Conservation (phyloP, 2,888 invertebrate genomes). For the Dasypolia templi region DNA sequence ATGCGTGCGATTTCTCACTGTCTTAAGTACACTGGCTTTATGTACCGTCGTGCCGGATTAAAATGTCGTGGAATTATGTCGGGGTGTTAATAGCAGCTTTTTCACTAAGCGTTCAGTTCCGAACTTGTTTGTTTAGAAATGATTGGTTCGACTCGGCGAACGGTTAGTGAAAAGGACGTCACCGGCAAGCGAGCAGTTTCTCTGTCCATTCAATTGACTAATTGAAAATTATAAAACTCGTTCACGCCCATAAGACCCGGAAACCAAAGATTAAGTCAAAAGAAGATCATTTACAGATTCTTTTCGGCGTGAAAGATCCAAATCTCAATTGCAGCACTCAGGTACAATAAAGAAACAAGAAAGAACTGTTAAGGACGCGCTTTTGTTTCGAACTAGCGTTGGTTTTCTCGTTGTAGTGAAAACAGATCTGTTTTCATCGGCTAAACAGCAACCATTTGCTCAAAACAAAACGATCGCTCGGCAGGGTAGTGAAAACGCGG, state of each 20-base stretch:
- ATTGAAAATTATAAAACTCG: background rate
- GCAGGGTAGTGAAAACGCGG: too few species aligned
- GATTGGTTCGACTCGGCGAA: background rate
- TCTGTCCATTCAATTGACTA: background rate
- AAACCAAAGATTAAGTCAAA: too few species aligned
- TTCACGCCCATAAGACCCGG: background rate
- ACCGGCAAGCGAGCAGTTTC: background rate
- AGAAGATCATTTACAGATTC: too few species aligned
- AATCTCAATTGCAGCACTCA: too few species aligned
- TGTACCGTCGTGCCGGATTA: conserved; percentile 32
- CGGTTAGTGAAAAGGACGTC: background rate
- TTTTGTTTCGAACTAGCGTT: too few species aligned
- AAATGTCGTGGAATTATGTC: conserved; percentile 28
- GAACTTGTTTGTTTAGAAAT: background rate
- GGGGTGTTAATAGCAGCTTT: background rate
- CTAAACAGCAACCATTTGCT: too few species aligned
- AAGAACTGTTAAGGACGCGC: too few species aligned
- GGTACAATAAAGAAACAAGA: too few species aligned
- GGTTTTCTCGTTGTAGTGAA: too few species aligned
- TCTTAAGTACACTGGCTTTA: conserved; percentile 35
- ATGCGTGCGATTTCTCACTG: conserved; percentile 49
- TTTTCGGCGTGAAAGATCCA: too few species aligned
- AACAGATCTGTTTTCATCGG: too few species aligned
- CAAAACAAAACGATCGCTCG: too few species aligned
- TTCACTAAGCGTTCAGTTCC: background rate